A percentile compares a stretch with the other conserved stretches of the same genome.
Conservation (phyloP, 2,888 invertebrate genomes). For the Baronia brevicornis region DNA sequence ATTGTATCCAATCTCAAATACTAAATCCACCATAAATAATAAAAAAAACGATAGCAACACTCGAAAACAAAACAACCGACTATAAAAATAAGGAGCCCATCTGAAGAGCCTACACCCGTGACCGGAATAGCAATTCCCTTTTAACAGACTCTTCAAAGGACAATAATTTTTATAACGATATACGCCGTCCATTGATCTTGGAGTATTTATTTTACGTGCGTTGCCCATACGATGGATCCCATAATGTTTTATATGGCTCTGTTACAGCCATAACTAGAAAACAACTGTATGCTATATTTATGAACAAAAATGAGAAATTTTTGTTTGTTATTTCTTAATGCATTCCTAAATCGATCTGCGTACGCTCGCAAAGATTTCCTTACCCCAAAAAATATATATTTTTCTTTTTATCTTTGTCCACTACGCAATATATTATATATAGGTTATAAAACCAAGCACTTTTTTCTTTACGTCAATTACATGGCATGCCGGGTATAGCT, state of each 20-base stretch:
- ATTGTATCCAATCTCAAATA: background rate
- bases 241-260: constrained; percentile 13
- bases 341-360: too few relatives aligned
- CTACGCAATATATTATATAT: too few relatives aligned
- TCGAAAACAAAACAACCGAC: constrained; percentile 8
- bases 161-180: constrained; percentile 24
- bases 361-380: too few relatives aligned
- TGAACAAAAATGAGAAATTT: constrained; percentile 1
- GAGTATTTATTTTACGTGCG: constrained; percentile 13
- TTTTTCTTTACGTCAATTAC: too few relatives aligned
- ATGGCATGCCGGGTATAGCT: too few relatives aligned
- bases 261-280: too few relatives aligned
- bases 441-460: too few relatives aligned
- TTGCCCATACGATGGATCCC: constrained; percentile 7
- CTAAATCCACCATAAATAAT: background rate
- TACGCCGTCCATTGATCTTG: constrained; percentile 12
- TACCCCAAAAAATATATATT: too few relatives aligned
- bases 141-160: constrained; percentile 36
- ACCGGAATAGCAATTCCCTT: constrained; percentile 57
- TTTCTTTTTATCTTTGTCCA: too few relatives aligned
- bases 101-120: constrained; percentile 20
- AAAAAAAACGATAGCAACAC: background rate
- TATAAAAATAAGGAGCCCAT: constrained; percentile 9
- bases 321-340: too few relatives aligned
- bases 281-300: constrained; percentile 2